A percentile compares a stretch with the other conserved stretches of the same genome.
Conservation (phyloP, 2,113 vertebrate genomes). For the Aegypius monachus region DNA sequence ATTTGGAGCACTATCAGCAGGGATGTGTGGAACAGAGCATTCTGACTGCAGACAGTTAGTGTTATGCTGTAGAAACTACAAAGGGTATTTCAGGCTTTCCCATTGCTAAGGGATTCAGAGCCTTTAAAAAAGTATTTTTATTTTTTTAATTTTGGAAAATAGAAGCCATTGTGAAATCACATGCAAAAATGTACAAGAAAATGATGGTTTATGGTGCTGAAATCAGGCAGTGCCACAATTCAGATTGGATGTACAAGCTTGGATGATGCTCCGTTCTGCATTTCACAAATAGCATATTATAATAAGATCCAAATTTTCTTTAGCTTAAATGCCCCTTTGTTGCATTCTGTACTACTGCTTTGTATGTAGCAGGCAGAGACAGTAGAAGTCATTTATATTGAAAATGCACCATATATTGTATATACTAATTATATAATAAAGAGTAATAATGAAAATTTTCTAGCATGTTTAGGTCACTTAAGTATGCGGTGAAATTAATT, state of each 20-base stretch:
- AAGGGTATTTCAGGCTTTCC: background rate
- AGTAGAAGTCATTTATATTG: constrained; percentile 29
- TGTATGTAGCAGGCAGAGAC: background rate
- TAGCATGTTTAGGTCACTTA: constrained; percentile 32
- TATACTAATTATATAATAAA: constrained; percentile 51
- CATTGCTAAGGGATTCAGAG: background rate
- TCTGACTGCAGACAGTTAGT: background rate
- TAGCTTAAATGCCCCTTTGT: background rate
- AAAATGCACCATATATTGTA: constrained; percentile 23
- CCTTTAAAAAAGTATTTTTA: background rate
- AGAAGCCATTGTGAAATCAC: background rate
- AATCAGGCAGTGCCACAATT: background rate
- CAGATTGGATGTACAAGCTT: background rate
- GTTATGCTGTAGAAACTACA: background rate
- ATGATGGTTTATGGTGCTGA: background rate
- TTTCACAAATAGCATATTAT: background rate
- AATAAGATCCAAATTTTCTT: background rate
- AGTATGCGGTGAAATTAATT: constrained; percentile 17
- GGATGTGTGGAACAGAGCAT: background rate
- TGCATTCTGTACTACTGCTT: background rate
- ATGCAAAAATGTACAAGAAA: background rate
- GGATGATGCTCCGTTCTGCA: background rate
- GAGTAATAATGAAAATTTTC: constrained; percentile 43
- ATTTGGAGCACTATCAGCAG: background rate
- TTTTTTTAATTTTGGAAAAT: background rate